Evolutionary conservation across 1,140 invertebrate species (phyloP), one percentile per base, ranked within the genome.

Genomic region (Chlorops oryzae): DNA sequence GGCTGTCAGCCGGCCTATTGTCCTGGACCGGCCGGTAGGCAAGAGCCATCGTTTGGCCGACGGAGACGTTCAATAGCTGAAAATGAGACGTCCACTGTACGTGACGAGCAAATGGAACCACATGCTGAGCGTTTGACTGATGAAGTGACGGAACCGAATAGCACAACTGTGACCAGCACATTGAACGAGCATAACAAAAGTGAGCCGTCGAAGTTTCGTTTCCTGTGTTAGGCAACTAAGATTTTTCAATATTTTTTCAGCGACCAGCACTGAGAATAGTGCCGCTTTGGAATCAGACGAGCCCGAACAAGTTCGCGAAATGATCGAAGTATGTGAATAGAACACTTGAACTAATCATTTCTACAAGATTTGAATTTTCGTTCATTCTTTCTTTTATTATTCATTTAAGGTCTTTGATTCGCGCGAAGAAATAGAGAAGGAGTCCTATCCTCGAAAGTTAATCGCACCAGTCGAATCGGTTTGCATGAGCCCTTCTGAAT

Each of bases 1-100:
- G 90, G 89, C 1, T 94, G 91, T 71, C 88, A 91, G 68, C 90
- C 91, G 74, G 87, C 88, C 18, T 90, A 88, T 61, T 92, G 89
- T 65, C 84, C 84, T 2, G 81, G 80, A 7, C 77, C 80, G 18
- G 77, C 82, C 3, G 87, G 86, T 12, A 76, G 87, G 47, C 87
- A 84, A 24, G 87, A 90, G 55, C 85, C 87, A 1, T 90, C 87
- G 0, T 89, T 88, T 58, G 88, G 88, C 2, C 79, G 84, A 18
- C 78, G 81, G 34, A 75, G 81, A 57, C 77, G 85, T 56, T 78
- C 81, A 2, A 59, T 80, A 0, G 82, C 83, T 54, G 71, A 65
- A 0, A 80, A 78, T 3, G 58, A 74, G 12, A 43, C 39, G 4
- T 17, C 18, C 21, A 25, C 5, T 10, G 24, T 27, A 3, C n/a